A percentile compares a stretch with the other conserved stretches of the same genome.
Evolutionary conservation across 2,797 vertebrate genomes (phyloP).

Genomic region (Neoniphon sammara): DNA sequence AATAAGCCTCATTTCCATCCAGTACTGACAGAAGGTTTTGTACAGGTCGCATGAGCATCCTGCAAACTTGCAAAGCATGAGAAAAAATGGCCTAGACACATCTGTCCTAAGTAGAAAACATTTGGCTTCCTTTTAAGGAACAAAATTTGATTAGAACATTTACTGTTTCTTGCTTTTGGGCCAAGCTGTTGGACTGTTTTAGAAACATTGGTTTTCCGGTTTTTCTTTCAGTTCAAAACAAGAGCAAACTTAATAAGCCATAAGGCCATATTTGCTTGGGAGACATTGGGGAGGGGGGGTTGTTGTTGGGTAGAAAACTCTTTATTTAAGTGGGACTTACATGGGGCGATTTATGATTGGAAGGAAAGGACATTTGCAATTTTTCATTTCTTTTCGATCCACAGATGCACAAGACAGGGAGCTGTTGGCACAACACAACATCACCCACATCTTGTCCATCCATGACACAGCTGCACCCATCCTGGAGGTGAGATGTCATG

Average conservation of each 20-base stretch:
- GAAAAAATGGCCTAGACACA: slow-evolving; percentile 73
- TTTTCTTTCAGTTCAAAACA: slow-evolving; percentile 87
- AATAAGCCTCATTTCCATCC: slow-evolving; percentile 24
- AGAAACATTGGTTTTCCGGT: slow-evolving; percentile 89
- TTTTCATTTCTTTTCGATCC: slow-evolving; percentile 39
- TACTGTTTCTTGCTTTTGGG: slow-evolving; percentile 86
- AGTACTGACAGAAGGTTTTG: slow-evolving; percentile 6
- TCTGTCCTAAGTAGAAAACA: slow-evolving; percentile 80
- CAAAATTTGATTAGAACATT: slow-evolving; percentile 86
- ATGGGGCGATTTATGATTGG: slow-evolving; percentile 40
- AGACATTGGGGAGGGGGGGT: slow-evolving; percentile 50
- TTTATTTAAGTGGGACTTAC: slow-evolving; percentile 63
- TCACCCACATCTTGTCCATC: slow-evolving; percentile 91
- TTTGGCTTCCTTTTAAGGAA: slow-evolving; percentile 85
- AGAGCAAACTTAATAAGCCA: slow-evolving; percentile 72
- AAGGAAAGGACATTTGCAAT: slow-evolving; percentile 14
- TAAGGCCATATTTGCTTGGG: slow-evolving; percentile 74
- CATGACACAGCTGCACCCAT: slow-evolving; percentile 92
- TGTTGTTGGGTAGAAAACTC: slow-evolving; percentile 66
- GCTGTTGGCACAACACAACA: slow-evolving; percentile 83
- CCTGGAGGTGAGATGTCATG: slow-evolving; percentile 87
- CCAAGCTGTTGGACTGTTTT: slow-evolving; percentile 85
- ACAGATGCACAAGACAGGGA: slow-evolving; percentile 89
- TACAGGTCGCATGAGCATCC: slow-evolving; percentile 34
- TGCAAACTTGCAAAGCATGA: slow-evolving; percentile 72